phyloP scores from a whole-genome alignment of 2,113 vertebrate genomes.

The Caloenas nicobarica region DNA sequence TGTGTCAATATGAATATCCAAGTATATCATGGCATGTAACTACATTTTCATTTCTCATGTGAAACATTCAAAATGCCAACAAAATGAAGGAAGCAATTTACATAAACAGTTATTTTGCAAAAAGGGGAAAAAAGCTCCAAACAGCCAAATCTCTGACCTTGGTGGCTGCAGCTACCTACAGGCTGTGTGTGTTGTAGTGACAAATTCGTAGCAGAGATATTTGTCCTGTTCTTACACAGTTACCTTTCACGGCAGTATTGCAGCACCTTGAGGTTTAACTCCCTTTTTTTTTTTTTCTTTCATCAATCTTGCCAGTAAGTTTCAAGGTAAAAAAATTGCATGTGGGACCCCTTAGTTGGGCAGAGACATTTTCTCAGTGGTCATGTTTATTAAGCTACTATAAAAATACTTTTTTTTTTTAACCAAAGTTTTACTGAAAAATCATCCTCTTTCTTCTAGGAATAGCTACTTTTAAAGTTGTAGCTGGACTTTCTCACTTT shows the following conservation, averaged over 20 bases:
- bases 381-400: neutral
- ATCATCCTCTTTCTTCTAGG: neutral
- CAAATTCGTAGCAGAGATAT: neutral
- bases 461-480: neutral
- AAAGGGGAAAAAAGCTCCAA: neutral
- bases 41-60: neutral
- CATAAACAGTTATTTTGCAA: neutral
- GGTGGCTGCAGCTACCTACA: neutral
- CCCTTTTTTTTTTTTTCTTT: neutral
- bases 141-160: neutral
- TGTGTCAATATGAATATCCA: neutral
- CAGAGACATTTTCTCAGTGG: neutral
- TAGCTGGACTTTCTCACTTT: neutral
- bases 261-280: neutral
- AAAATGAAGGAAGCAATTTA: neutral
- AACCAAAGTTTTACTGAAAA: neutral
- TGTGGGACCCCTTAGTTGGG: neutral
- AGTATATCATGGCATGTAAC: neutral
- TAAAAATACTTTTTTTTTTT: neutral
- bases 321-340: neutral
- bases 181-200: neutral
- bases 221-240: neutral
- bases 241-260: neutral
- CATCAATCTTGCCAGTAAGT: neutral
- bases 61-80: neutral